phyloP scores from a whole-genome alignment of 2,888 invertebrate genomes.

The Piscicola geometra region DNA sequence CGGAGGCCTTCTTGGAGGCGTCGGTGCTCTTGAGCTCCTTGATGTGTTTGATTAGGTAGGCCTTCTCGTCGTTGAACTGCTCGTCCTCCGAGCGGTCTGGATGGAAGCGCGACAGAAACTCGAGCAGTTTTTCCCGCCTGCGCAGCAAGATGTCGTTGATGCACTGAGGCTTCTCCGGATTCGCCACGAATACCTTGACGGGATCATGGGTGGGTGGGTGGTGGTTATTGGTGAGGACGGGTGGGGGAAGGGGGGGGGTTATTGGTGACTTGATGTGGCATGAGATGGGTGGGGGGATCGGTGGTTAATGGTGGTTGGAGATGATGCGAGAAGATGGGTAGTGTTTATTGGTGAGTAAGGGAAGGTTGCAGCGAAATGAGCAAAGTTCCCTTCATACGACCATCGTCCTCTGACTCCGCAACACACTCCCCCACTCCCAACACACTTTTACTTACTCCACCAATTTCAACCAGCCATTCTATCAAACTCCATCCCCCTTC shows the following conservation, averaged over 20 bases:
- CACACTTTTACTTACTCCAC: too few relatives aligned
- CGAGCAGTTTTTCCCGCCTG: slow-evolving; percentile 95
- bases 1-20: background rate
- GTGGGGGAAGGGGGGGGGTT: slow-evolving; percentile 40
- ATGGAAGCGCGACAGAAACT: slow-evolving; percentile 97
- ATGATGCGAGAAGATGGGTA: background rate
- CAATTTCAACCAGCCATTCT: too few relatives aligned
- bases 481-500: too few relatives aligned
- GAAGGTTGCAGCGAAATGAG: too few relatives aligned
- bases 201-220: too few relatives aligned
- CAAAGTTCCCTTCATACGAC: too few relatives aligned
- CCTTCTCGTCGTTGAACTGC: slow-evolving; percentile 99
- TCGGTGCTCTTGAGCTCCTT: slow-evolving; percentile 70
- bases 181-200: slow-evolving; percentile 92
- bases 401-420: too few relatives aligned
- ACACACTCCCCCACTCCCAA: too few relatives aligned
- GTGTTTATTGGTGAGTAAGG: too few relatives aligned
- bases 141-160: slow-evolving; percentile 95
- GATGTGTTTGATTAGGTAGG: slow-evolving; percentile 99
- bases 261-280: background rate
- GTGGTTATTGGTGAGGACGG: too few relatives aligned
- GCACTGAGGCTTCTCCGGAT: slow-evolving; percentile 98
- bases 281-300: background rate
- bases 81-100: slow-evolving; percentile 99
- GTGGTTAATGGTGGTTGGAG: background rate